Conservation (phyloP, 2,113 vertebrate genomes). For the Cyanoderma ruficeps region DNA sequence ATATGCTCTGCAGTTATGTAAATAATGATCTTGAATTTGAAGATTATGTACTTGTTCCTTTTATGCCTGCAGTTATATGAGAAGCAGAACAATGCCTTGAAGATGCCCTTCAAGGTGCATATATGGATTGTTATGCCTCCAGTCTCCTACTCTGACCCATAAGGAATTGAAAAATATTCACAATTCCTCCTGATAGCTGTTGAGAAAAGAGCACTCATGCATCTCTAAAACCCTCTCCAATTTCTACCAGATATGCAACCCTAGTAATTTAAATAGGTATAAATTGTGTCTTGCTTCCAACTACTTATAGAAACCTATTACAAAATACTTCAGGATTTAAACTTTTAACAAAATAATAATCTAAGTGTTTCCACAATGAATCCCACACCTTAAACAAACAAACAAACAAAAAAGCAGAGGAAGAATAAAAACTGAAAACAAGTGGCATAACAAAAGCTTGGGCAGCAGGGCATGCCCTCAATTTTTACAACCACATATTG, state of each 20-base stretch:
- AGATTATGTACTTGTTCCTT: background rate
- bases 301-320: background rate
- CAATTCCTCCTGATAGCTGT: background rate
- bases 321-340: background rate
- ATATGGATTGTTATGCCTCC: background rate
- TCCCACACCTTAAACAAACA: background rate
- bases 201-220: background rate
- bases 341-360: background rate
- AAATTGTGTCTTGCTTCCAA: background rate
- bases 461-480: background rate
- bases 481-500: constrained; percentile 33
- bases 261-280: background rate
- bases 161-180: background rate
- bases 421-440: constrained; percentile 36
- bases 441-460: constrained; percentile 14
- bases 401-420: background rate
- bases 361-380: background rate
- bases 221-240: background rate
- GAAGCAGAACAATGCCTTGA: background rate
- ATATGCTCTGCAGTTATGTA: background rate
- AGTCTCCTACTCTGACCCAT: background rate
- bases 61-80: background rate
- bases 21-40: background rate
- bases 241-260: background rate
- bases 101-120: background rate